Percentiles rank a stretch among this genome's conserved stretches.
Conservation (phyloP, 2,797 vertebrate species). For the Oreochromis grahami region DNA sequence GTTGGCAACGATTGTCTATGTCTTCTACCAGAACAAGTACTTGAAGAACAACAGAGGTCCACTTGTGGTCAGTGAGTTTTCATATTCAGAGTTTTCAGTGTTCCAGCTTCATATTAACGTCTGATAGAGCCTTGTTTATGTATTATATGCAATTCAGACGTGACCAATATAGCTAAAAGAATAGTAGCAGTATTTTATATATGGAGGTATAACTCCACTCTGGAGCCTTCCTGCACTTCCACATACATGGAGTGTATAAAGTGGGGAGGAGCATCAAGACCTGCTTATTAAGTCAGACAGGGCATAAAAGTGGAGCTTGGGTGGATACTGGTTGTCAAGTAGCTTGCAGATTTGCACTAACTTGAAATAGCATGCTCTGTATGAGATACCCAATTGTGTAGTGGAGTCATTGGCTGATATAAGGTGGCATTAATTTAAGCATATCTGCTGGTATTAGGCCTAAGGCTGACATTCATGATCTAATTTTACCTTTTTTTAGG, state of each 20-base stretch:
- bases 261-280: neutral
- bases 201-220: neutral
- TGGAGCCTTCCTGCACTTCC: neutral
- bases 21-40: conserved; percentile 99
- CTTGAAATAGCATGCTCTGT: neutral
- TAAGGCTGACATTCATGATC: neutral
- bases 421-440: neutral
- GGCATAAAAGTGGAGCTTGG: neutral
- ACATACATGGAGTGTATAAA: neutral
- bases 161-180: neutral
- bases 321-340: neutral
- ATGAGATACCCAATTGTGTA: neutral
- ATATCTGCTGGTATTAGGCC: neutral
- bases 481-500: neutral
- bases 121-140: neutral
- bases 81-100: neutral
- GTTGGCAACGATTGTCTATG: conserved; percentile 92
- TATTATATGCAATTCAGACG: neutral
- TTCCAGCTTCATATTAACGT: neutral
- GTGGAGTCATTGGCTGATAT: neutral
- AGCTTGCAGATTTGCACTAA: neutral
- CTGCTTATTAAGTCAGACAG: neutral
- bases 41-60: conserved; percentile 96
- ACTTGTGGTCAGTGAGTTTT: conserved; percentile 85
- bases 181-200: neutral